Conservation (phyloP, 2,888 invertebrate genomes). For the Rhagium mordax region DNA sequence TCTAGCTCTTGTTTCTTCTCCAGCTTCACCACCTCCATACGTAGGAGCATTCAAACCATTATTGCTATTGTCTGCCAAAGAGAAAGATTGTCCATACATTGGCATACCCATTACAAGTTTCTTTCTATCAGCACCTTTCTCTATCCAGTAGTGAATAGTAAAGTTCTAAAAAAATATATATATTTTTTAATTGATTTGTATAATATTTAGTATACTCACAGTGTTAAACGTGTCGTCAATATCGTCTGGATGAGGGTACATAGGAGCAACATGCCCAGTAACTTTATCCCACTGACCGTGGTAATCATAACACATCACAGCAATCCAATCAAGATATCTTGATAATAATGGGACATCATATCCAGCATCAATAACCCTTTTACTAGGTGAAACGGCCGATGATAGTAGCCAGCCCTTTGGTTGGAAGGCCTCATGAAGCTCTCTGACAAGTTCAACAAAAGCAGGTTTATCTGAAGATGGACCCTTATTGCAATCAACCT, state of each 20-base stretch:
- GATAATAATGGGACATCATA: slow-evolving; percentile 87
- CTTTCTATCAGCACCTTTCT: slow-evolving; percentile 82
- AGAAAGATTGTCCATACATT: slow-evolving; percentile 92
- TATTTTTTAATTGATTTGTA: neutral
- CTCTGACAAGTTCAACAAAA: slow-evolving; percentile 83
- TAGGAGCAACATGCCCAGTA: slow-evolving; percentile 91
- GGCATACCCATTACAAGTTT: slow-evolving; percentile 91
- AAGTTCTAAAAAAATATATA: slow-evolving; percentile 76
- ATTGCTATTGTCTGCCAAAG: slow-evolving; percentile 78
- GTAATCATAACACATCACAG: slow-evolving; percentile 93
- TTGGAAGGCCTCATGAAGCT: slow-evolving; percentile 80
- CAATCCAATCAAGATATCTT: slow-evolving; percentile 88
- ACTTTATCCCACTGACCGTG: slow-evolving; percentile 94
- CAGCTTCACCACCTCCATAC: slow-evolving; percentile 91
- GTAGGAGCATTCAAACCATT: slow-evolving; percentile 83
- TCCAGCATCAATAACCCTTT: slow-evolving; percentile 86
- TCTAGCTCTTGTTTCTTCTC: slow-evolving; percentile 88
- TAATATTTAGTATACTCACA: slow-evolving; percentile 68
- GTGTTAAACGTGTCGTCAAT: slow-evolving; percentile 85
- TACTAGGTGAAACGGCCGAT: slow-evolving; percentile 89
- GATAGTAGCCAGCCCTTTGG: slow-evolving; percentile 83
- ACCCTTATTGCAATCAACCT: slow-evolving; percentile 88
- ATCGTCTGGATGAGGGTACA: slow-evolving; percentile 84
- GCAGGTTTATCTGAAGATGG: slow-evolving; percentile 85
- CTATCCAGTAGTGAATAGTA: slow-evolving; percentile 90